Evolutionary conservation across 2,797 vertebrate species (phyloP).

Genomic region (Crenichthys baileyi): DNA sequence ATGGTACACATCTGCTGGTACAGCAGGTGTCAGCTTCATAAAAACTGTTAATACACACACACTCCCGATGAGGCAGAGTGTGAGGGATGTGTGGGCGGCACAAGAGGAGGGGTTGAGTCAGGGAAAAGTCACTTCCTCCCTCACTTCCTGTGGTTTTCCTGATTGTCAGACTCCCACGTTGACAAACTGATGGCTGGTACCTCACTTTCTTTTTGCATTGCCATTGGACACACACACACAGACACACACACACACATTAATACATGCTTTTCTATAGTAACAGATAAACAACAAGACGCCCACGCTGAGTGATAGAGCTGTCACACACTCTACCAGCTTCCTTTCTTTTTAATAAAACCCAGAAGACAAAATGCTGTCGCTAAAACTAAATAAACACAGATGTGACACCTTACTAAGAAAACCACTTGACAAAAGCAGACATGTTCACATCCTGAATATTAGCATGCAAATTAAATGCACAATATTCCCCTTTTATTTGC

Average conservation of each 20-base stretch:
- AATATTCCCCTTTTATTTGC: background rate
- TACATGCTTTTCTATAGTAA: constrained; percentile 3
- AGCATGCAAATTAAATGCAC: background rate
- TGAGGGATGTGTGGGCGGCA: constrained; percentile 41
- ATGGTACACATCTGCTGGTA: background rate
- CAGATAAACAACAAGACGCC: constrained; percentile 7
- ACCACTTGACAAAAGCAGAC: background rate
- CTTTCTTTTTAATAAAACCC: constrained; percentile 27
- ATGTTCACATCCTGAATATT: background rate
- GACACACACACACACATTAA: constrained; percentile 16
- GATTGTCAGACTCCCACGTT: constrained; percentile 54
- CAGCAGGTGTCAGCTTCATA: background rate
- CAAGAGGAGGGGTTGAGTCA: constrained; percentile 9
- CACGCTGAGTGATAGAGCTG: constrained; percentile 26
- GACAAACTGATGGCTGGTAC: constrained; percentile 42
- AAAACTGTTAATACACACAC: constrained; percentile 11
- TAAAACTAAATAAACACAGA: constrained; percentile 3
- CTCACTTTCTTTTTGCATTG: constrained; percentile 38
- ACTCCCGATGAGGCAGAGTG: constrained; percentile 25
- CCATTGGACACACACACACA: constrained; percentile 13
- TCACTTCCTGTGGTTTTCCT: constrained; percentile 74
- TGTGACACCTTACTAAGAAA: background rate
- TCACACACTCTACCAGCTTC: constrained; percentile 19
- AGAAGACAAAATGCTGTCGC: constrained; percentile 11
- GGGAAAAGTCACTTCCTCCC: constrained; percentile 65